Conservation (phyloP, 2,797 vertebrate species). For the Avahi laniger region DNA sequence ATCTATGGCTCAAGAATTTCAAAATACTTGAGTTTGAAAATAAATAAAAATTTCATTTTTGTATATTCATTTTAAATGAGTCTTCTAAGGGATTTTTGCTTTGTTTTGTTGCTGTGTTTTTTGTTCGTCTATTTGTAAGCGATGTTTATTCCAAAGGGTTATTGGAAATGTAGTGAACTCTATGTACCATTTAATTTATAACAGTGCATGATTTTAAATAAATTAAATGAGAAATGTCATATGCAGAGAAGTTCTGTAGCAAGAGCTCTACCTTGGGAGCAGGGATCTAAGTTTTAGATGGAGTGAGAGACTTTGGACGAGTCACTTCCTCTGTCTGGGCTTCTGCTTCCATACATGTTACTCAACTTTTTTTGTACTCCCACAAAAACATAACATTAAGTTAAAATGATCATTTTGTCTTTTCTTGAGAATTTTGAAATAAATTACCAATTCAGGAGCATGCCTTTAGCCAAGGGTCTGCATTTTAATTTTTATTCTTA, state of each 20-base stretch:
- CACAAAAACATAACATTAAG: not conserved
- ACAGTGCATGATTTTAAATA: not conserved
- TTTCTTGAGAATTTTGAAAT: slow-evolving; percentile 9
- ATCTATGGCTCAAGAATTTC: not conserved
- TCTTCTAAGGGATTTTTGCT: not conserved
- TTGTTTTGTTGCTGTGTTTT: not conserved
- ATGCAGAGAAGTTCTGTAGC: not conserved
- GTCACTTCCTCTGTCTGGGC: not conserved
- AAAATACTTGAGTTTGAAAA: not conserved
- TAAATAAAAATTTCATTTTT: not conserved
- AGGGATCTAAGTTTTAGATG: not conserved
- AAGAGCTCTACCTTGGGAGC: not conserved
- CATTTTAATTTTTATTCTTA: not conserved
- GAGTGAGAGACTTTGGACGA: not conserved
- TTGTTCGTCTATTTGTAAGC: not conserved
- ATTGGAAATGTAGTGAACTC: not conserved
- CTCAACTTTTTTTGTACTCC: not conserved
- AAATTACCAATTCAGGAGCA: not conserved
- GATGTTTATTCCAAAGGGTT: slow-evolving; percentile 32
- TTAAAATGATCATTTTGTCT: not conserved
- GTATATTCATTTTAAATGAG: slow-evolving; percentile 6
- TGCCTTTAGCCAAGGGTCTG: not conserved
- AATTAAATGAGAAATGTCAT: not conserved
- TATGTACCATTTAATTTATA: not conserved
- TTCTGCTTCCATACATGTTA: not conserved